A percentile compares a stretch with the other conserved stretches of the same genome.
These are phyloP conservation scores for Muscicapa striata DNA, from an alignment of 2,797 vertebrate genomes.

Conservation along the genomic window DNA sequence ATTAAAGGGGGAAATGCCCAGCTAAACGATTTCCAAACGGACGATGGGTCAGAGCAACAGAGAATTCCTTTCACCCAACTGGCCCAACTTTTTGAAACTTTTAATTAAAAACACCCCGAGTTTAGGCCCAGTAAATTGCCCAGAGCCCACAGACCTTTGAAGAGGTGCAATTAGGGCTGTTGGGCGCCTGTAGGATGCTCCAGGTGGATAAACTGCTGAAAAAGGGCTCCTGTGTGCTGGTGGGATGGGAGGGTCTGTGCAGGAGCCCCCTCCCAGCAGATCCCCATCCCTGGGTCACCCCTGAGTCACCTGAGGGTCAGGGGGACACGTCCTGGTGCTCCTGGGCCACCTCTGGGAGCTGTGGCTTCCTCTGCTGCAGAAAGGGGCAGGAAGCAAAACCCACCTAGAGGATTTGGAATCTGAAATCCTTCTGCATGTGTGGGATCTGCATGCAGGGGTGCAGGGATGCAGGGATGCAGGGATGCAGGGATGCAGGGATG, in stretches of 20 bases:
- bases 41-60: not conserved
- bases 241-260: not conserved
- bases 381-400: not conserved
- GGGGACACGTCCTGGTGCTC: not conserved
- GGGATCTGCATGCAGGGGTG: too few relatives aligned
- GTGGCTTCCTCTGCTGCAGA: not conserved
- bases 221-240: not conserved
- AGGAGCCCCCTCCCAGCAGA: not conserved
- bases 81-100: conserved; percentile 2
- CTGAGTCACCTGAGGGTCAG: rapidly evolving
- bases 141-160: conserved; percentile 37
- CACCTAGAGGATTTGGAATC: not conserved
- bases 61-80: conserved; percentile 25
- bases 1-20: not conserved
- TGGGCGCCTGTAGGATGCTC: not conserved
- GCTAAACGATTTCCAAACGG: not conserved
- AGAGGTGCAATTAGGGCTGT: not conserved
- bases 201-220: not conserved
- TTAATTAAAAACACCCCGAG: conserved; percentile 47
- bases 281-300: rapidly evolving
- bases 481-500: too few relatives aligned
- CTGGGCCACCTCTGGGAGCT: not conserved
- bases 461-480: too few relatives aligned
- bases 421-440: not conserved
- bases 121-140: conserved; percentile 18